Evolutionary conservation across 1,140 invertebrate genomes (phyloP).

Genomic region (Heliconius hermathena): DNA sequence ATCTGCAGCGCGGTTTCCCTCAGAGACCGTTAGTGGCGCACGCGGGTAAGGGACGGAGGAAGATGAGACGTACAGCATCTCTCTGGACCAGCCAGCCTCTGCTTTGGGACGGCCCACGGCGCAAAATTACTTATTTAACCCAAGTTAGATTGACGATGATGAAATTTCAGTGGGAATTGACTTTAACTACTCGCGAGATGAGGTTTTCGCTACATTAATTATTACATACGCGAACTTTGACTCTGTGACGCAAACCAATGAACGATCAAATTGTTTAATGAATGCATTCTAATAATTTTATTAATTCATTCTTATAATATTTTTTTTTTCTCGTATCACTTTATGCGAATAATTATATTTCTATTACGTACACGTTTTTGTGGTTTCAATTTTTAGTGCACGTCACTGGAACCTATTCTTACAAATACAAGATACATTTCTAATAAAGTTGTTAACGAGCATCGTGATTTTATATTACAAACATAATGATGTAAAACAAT

Average conservation of each 20-base stretch:
- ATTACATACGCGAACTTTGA: conserved; percentile 52
- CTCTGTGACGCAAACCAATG: conserved; percentile 1
- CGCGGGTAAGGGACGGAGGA: conserved; percentile 66
- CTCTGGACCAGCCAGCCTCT: conserved; percentile 61
- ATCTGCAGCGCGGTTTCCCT: conserved; percentile 62
- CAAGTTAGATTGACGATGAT: conserved; percentile 79
- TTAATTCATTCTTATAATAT: too few relatives aligned
- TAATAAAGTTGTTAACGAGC: too few relatives aligned
- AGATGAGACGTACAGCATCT: conserved; percentile 71
- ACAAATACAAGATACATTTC: too few relatives aligned
- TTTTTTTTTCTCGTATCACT: too few relatives aligned
- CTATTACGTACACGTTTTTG: background rate
- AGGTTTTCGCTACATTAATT: conserved; percentile 74
- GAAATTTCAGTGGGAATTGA: conserved; percentile 81
- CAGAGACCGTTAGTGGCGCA: conserved; percentile 56
- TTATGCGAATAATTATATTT: background rate
- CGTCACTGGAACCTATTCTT: too few relatives aligned
- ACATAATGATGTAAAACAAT: too few relatives aligned
- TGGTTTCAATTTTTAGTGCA: background rate
- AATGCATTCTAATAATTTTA: too few relatives aligned
- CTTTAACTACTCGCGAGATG: conserved; percentile 72
- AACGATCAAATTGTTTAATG: background rate
- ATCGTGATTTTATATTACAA: too few relatives aligned
- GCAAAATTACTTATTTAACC: conserved; percentile 78
- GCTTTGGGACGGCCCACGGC: conserved; percentile 71